Conservation (phyloP, 1,140 invertebrate species). For the Drosophila ironensis region DNA sequence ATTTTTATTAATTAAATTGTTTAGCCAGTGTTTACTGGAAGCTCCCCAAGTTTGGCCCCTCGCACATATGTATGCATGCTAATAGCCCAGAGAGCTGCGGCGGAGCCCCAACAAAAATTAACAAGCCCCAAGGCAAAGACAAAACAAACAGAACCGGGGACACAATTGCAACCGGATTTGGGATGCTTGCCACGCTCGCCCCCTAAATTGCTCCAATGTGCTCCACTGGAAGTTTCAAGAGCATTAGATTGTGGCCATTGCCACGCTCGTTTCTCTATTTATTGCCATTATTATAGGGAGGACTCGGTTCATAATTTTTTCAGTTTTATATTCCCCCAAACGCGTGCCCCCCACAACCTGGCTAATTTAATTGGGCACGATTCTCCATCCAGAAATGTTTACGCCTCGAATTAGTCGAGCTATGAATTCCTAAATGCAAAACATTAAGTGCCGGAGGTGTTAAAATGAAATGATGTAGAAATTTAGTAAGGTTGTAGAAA, state of each 20-base stretch:
- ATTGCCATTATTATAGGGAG: conserved; percentile 23
- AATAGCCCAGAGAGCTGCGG: conserved; percentile 25
- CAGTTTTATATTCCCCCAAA: conserved; percentile 16
- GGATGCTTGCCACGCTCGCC: conserved; percentile 27
- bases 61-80: conserved; percentile 24
- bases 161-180: conserved; percentile 40
- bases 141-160: conserved; percentile 29
- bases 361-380: conserved; percentile 57
- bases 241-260: not conserved
- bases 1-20: conserved; percentile 80
- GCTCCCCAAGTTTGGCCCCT: conserved; percentile 6
- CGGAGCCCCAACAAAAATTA: conserved; percentile 48
- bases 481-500: not conserved
- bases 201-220: conserved; percentile 9
- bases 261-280: conserved; percentile 34
- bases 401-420: conserved; percentile 51
- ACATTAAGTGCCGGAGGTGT: conserved; percentile 15
- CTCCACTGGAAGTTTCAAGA: conserved; percentile 2
- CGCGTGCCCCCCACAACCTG: too few relatives aligned
- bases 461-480: not conserved
- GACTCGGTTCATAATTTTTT: conserved; percentile 10
- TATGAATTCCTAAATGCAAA: conserved; percentile 29
- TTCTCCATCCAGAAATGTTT: conserved; percentile 41
- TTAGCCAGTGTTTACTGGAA: conserved; percentile 51
- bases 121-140: conserved; percentile 22